phyloP scores from a whole-genome alignment of 2,797 vertebrate genomes.

The Propithecus deckenii region DNA sequence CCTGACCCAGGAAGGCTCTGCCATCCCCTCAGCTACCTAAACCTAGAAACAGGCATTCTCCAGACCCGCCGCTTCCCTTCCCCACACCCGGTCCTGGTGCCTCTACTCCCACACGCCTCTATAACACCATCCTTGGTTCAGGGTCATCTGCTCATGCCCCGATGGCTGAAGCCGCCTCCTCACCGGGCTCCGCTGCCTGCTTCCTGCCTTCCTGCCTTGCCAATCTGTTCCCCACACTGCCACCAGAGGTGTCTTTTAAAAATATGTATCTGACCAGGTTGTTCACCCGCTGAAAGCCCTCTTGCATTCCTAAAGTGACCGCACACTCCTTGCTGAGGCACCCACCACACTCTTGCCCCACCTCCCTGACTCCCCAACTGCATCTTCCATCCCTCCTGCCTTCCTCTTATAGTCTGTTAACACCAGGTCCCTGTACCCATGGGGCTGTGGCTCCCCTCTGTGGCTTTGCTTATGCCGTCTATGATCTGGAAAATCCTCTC shows the following conservation, averaged over 20 bases:
- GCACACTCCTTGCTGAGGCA: neutral
- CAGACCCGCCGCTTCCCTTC: neutral
- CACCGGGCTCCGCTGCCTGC: neutral
- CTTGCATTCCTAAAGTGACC: neutral
- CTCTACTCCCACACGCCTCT: neutral
- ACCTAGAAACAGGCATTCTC: neutral
- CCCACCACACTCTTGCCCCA: neutral
- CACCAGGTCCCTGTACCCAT: neutral
- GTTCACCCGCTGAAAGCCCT: neutral
- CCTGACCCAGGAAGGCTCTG: neutral
- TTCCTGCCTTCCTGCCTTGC: neutral
- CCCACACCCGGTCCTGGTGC: neutral
- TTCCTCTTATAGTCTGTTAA: neutral
- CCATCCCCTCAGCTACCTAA: neutral
- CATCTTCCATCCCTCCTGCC: neutral
- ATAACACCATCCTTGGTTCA: fast-evolving
- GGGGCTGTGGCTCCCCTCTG: neutral
- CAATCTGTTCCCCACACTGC: neutral
- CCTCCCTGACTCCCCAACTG: neutral
- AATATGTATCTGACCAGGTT: neutral
- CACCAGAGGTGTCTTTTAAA: neutral
- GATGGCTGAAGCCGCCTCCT: neutral
- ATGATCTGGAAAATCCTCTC: neutral
- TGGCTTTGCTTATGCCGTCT: neutral
- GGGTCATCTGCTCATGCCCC: neutral